A percentile compares a stretch with the other conserved stretches of the same genome.
Conservation (phyloP, 2,113 vertebrate genomes). For the Eidolon helvum region DNA sequence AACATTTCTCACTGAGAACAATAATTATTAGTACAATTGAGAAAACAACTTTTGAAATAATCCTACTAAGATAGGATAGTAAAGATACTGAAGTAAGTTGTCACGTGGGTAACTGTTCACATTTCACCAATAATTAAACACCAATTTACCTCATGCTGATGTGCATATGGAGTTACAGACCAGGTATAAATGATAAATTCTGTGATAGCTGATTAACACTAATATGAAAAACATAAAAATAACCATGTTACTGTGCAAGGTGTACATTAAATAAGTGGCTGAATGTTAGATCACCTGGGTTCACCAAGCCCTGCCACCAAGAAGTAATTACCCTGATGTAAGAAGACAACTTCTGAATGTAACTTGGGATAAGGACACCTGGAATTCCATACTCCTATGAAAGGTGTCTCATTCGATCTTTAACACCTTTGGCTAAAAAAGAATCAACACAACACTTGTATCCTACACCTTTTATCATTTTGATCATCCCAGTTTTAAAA, state of each 20-base stretch:
- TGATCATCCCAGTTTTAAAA: neutral
- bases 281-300: neutral
- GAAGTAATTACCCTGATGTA: neutral
- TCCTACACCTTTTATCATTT: neutral
- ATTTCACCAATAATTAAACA: neutral
- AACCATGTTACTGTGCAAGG: neutral
- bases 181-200: neutral
- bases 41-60: neutral
- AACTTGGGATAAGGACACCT: neutral
- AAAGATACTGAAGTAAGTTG: neutral
- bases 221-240: neutral
- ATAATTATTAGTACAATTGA: neutral
- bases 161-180: neutral
- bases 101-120: neutral
- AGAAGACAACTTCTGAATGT: neutral
- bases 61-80: neutral
- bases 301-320: neutral
- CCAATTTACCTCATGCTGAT: neutral
- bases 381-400: neutral
- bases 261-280: neutral
- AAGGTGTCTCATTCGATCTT: neutral
- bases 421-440: neutral
- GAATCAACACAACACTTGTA: neutral
- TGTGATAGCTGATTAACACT: neutral
- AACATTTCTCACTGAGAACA: neutral